These are phyloP conservation scores for Lymantria dispar DNA, from an alignment of 2,888 invertebrate genomes.

Conservation along the genomic window DNA sequence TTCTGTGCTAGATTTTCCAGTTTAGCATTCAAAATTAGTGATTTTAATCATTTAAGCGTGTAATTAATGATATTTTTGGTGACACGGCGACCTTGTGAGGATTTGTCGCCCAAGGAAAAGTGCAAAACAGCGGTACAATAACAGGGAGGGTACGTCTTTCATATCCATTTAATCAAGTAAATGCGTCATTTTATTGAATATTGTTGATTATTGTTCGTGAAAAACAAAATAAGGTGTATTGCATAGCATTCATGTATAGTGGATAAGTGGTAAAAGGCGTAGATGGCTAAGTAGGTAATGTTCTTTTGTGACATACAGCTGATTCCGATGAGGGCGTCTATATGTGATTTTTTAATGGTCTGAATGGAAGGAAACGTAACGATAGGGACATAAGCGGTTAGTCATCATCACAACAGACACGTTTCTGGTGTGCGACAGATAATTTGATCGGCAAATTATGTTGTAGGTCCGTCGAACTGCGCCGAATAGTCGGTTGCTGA, in stretches of 20 bases:
- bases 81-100: slow-evolving; percentile 76
- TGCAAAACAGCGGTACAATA: slow-evolving; percentile 72
- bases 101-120: slow-evolving; percentile 74
- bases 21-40: slow-evolving; percentile 70
- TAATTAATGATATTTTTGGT: slow-evolving; percentile 78
- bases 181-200: slow-evolving; percentile 81
- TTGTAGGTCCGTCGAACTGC: slow-evolving; percentile 50
- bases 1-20: slow-evolving; percentile 77
- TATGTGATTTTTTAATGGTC: slow-evolving; percentile 50
- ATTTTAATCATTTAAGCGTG: slow-evolving; percentile 67
- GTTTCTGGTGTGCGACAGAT: slow-evolving; percentile 53
- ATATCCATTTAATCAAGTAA: slow-evolving; percentile 76
- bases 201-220: slow-evolving; percentile 51
- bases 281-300: slow-evolving; percentile 29
- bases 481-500: slow-evolving; percentile 53
- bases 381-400: slow-evolving; percentile 71
- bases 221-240: slow-evolving; percentile 40
- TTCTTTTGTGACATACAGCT: slow-evolving; percentile 67
- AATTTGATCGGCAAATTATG: slow-evolving; percentile 47
- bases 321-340: slow-evolving; percentile 73
- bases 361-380: slow-evolving; percentile 56
- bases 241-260: slow-evolving; percentile 20
- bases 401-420: slow-evolving; percentile 71
- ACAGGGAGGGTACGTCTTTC: slow-evolving; percentile 82
- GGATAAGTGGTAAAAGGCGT: slow-evolving; percentile 23